Percentiles rank a stretch among this genome's conserved stretches.
Conservation (phyloP, 2,888 invertebrate genomes). For the Hypselothyrea guttata region DNA sequence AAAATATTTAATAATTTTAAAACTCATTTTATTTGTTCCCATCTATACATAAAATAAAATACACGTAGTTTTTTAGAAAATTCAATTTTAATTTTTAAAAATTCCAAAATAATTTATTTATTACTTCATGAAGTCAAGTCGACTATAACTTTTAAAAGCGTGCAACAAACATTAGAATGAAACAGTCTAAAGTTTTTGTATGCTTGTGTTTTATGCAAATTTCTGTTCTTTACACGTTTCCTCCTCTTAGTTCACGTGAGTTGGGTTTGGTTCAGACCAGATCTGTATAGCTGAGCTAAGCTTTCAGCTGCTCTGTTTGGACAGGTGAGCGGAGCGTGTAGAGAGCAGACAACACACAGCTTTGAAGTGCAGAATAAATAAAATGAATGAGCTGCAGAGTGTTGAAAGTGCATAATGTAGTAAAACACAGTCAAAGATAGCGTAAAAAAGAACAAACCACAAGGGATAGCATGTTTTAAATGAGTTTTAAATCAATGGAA, state of each 20-base stretch:
- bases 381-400: constrained; percentile 70
- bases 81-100: too few relatives aligned
- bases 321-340: constrained; percentile 52
- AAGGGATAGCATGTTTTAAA: constrained; percentile 30
- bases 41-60: too few relatives aligned
- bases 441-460: not conserved
- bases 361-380: constrained; percentile 73
- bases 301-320: constrained; percentile 54
- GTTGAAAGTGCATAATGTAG: constrained; percentile 71
- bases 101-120: too few relatives aligned
- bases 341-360: constrained; percentile 49
- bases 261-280: constrained; percentile 17
- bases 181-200: constrained; percentile 66
- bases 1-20: too few relatives aligned
- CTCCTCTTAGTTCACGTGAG: constrained; percentile 6
- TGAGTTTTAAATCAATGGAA: constrained; percentile 34
- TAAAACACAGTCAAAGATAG: constrained; percentile 29
- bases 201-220: constrained; percentile 71
- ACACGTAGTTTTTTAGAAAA: too few relatives aligned
- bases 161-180: constrained; percentile 52
- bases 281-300: constrained; percentile 37
- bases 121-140: too few relatives aligned
- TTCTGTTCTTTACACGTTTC: not conserved
- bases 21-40: too few relatives aligned
- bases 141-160: constrained; percentile 1